Conservation (phyloP, 2,113 vertebrate genomes). For the Cochlearius cochlearius region DNA sequence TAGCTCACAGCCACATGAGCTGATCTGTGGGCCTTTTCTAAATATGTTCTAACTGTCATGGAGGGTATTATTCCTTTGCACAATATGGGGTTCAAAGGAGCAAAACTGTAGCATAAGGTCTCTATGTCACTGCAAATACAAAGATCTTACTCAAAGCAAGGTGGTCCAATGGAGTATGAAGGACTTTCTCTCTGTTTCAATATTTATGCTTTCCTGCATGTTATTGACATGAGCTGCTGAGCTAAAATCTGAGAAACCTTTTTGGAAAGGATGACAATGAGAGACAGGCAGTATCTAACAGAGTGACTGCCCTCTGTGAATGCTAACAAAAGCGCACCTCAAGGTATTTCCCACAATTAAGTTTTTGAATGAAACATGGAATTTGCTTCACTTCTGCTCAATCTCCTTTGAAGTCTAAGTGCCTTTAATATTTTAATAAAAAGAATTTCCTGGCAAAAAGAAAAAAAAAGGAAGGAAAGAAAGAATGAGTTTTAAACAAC, state of each 20-base stretch:
- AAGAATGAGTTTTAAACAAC: background rate
- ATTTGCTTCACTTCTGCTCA: background rate
- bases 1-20: slow-evolving; percentile 5
- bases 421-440: background rate
- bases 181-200: background rate
- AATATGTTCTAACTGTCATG: background rate
- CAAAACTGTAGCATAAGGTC: background rate
- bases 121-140: background rate
- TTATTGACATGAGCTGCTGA: background rate
- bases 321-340: background rate
- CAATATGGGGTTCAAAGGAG: background rate
- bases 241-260: background rate
- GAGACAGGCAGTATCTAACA: background rate
- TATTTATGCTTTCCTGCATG: background rate
- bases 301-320: background rate
- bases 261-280: background rate
- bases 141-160: background rate
- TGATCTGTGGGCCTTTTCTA: slow-evolving; percentile 16
- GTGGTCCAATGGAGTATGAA: background rate
- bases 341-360: background rate
- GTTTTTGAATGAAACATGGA: background rate
- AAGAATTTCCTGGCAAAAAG: background rate
- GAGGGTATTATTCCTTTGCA: background rate
- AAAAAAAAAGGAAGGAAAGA: background rate
- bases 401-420: background rate